Conservation (phyloP, 2,113 vertebrate genomes). For the Alouatta palliata region DNA sequence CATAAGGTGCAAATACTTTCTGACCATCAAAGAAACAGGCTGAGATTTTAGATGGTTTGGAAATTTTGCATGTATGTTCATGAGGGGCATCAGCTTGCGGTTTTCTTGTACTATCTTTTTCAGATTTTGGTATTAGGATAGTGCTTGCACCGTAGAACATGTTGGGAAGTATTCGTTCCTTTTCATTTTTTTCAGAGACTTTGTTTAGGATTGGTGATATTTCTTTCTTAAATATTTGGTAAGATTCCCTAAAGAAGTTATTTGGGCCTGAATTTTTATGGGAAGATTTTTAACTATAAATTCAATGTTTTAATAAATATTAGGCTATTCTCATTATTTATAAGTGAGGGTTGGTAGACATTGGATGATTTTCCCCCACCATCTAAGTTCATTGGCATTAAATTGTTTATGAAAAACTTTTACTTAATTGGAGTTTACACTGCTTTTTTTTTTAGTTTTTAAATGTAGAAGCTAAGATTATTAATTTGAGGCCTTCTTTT, state of each 20-base stretch:
- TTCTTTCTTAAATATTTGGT: background rate
- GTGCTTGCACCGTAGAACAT: background rate
- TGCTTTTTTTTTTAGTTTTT: background rate
- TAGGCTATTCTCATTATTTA: background rate
- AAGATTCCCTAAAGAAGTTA: background rate
- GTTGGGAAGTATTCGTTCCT: background rate
- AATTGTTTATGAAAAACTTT: background rate
- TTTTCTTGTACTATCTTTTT: background rate
- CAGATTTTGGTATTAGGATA: background rate
- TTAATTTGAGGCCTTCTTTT: background rate
- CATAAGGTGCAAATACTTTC: background rate
- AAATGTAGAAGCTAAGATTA: background rate
- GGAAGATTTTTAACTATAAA: background rate
- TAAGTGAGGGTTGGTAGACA: background rate
- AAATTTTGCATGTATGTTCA: background rate
- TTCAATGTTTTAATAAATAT: background rate
- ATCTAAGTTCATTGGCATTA: background rate
- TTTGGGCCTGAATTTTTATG: background rate
- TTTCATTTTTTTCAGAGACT: background rate
- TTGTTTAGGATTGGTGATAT: background rate
- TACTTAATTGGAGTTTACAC: slow-evolving; percentile 15
- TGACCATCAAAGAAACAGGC: background rate
- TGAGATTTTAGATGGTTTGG: background rate
- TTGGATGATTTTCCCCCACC: background rate
- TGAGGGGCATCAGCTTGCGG: background rate